These are phyloP conservation scores for Salvator merianae DNA, from an alignment of 2,113 vertebrate genomes.

Conservation along the genomic window DNA sequence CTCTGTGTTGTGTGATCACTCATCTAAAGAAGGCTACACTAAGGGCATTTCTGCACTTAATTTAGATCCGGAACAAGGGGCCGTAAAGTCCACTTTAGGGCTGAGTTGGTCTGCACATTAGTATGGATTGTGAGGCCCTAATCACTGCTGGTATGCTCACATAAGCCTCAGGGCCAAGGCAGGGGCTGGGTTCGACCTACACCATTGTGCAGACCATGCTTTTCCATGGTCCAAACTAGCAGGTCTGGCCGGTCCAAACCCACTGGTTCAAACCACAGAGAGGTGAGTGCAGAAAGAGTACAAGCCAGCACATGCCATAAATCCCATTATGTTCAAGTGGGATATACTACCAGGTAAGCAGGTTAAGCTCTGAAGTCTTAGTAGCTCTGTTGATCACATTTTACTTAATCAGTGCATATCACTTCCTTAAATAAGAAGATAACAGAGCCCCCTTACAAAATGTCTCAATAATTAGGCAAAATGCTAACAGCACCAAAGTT, in stretches of 20 bases:
- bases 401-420: neutral
- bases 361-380: neutral
- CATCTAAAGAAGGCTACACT: neutral
- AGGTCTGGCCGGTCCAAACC: too few relatives aligned
- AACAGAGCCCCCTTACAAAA: neutral
- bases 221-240: too few relatives aligned
- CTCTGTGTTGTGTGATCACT: neutral
- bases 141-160: too few relatives aligned
- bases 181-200: too few relatives aligned
- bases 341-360: neutral
- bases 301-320: too few relatives aligned
- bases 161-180: too few relatives aligned
- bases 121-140: too few relatives aligned
- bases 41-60: neutral
- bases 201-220: too few relatives aligned
- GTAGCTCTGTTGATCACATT: neutral
- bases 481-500: neutral
- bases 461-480: neutral
- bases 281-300: too few relatives aligned
- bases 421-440: neutral
- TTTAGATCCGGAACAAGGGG: neutral
- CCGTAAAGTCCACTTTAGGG: too few relatives aligned
- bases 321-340: neutral
- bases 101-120: too few relatives aligned
- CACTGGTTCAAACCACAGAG: too few relatives aligned